Percentiles rank a stretch among this genome's conserved stretches.
Evolutionary conservation across 2,888 invertebrate species (phyloP).

Genomic region (Pheosia gnoma): DNA sequence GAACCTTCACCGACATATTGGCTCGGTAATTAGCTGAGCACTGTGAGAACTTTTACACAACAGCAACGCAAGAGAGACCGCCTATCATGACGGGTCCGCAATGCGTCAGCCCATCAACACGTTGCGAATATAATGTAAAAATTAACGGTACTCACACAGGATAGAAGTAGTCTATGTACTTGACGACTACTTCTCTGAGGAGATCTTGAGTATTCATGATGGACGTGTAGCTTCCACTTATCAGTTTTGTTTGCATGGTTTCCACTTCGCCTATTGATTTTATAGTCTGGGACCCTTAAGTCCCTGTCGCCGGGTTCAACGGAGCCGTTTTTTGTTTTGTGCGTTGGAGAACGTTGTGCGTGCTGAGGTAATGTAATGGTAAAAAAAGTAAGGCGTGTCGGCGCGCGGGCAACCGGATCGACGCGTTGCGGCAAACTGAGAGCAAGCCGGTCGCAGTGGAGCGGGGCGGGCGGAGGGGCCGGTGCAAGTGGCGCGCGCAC

Average conservation of each 20-base stretch:
- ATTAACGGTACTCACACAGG: constrained; percentile 85
- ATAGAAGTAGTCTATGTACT: constrained; percentile 89
- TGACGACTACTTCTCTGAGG: constrained; percentile 87
- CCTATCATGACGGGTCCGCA: constrained; percentile 53
- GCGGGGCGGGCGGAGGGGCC: constrained; percentile 58
- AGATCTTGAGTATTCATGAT: constrained; percentile 87
- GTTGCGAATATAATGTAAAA: constrained; percentile 33
- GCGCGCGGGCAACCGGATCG: constrained; percentile 75
- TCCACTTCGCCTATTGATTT: constrained; percentile 61
- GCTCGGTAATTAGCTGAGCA: constrained; percentile 66
- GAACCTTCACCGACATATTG: constrained; percentile 82
- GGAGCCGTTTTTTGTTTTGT: constrained; percentile 68
- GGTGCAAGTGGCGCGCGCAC: constrained; percentile 80
- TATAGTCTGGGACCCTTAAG: constrained; percentile 62
- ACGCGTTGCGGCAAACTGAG: constrained; percentile 83
- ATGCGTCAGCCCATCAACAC: constrained; percentile 56
- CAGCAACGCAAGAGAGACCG: constrained; percentile 37
- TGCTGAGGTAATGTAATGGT: constrained; percentile 60
- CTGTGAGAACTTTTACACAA: constrained; percentile 68
- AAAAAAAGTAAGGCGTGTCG: constrained; percentile 49
- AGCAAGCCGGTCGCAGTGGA: constrained; percentile 67
- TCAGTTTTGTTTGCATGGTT: constrained; percentile 83
- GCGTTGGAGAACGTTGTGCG: constrained; percentile 61
- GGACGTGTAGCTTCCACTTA: constrained; percentile 86
- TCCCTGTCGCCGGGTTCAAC: constrained; percentile 62